These are phyloP conservation scores for Lottia scabra DNA, from an alignment of 2,888 invertebrate species.

Conservation along the genomic window DNA sequence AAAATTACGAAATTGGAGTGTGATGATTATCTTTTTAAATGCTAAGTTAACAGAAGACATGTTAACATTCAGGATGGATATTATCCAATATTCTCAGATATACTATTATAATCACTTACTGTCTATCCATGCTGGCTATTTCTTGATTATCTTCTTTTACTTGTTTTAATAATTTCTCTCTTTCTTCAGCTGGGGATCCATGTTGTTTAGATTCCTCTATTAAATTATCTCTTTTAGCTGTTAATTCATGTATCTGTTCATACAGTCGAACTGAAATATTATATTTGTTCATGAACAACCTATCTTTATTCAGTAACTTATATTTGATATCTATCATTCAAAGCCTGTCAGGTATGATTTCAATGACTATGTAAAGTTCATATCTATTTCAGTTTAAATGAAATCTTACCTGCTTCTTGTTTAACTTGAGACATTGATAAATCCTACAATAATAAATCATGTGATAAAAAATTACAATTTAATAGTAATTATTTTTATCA, in stretches of 20 bases:
- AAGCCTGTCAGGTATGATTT: too few relatives aligned
- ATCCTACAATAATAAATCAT: constrained; percentile 44
- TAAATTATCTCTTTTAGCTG: constrained; percentile 76
- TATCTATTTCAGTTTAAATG: background rate
- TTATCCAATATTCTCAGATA: too few relatives aligned
- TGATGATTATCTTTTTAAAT: too few relatives aligned
- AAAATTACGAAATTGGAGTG: too few relatives aligned
- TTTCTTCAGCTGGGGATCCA: constrained; percentile 82
- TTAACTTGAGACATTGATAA: constrained; percentile 70
- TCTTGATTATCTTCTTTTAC: constrained; percentile 85
- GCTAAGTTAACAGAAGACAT: too few relatives aligned
- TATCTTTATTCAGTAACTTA: too few relatives aligned
- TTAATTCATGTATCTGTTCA: constrained; percentile 75
- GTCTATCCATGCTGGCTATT: constrained; percentile 82
- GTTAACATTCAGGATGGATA: too few relatives aligned
- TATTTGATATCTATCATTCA: too few relatives aligned
- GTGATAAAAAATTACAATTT: background rate
- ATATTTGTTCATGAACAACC: too few relatives aligned
- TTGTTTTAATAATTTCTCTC: constrained; percentile 80
- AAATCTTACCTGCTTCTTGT: constrained; percentile 71
- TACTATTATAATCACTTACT: constrained; percentile 62
- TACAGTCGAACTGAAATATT: constrained; percentile 72
- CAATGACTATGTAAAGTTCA: too few relatives aligned
- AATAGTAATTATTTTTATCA: too few relatives aligned
- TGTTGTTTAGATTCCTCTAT: constrained; percentile 78